Base-by-base conservation (phyloP, 2,888 invertebrate species). In the Abscondita cerata region DNA sequence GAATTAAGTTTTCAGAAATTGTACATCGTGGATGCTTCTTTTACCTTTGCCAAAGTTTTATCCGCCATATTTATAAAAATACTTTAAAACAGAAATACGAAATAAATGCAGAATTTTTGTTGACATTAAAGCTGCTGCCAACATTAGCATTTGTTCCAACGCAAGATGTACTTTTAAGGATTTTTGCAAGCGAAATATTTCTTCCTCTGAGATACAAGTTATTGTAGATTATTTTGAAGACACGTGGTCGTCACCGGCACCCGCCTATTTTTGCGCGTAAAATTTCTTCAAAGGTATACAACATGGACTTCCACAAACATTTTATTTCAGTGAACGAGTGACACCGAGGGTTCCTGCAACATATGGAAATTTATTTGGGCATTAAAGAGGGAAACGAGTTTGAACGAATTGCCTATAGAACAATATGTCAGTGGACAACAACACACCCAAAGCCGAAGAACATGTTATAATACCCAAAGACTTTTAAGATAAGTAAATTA, bases 171-270 rank as follows among this genome's bases (percentile, higher is more conserved):
- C 46, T 18, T 46, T 46, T 46, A n/a, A 46, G 46, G 19, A 46
- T 19, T n/a, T 46, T 46, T 46, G 46, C 46, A 19, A 46, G 46
- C 46, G 19, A 46, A 46, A 46, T 46, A 46, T 46, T 46, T 46
- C 16, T 46, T 19, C 46, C 19, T 11, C 46, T 46, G 19, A 25
- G 6, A 6, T 19, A 11, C 46, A 41, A 41, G 41, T 41, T 41
- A 41, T 41, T 41, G 15, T 41, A 41, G 25, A 25, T 6, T 25
- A 25, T 25, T 25, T 25, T 6, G 25, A 25, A 25, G 6, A 25
- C 2, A 12, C 36, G 36, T 36, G 12, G 11, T 2, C 36, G 36
- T 9, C 36, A 36, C 2, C 36, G 36, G 36, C 36, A 11, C 36
- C 12, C 12, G 2, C 11, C 11, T 36, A 2, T 36, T 36, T 36